These are phyloP conservation scores for Trichechus manatus DNA, from an alignment of 2,113 vertebrate genomes.

Conservation along the genomic window DNA sequence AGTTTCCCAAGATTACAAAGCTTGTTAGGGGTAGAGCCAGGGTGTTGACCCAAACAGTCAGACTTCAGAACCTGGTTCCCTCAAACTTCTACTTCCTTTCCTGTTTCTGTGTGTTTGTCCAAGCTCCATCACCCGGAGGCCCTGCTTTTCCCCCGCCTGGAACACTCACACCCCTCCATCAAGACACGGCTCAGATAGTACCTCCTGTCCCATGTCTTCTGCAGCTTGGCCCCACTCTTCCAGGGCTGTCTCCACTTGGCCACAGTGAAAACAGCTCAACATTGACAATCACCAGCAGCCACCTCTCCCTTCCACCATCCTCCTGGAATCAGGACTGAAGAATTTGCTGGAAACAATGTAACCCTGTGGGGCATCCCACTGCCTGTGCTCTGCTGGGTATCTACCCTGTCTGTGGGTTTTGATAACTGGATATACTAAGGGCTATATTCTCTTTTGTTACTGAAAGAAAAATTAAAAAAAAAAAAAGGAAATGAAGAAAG, in stretches of 20 bases:
- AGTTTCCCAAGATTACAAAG: neutral
- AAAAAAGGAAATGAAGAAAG: neutral
- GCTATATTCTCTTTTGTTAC: neutral
- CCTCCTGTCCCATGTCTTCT: neutral
- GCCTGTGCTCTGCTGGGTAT: neutral
- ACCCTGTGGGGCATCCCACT: too few relatives aligned
- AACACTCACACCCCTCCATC: neutral
- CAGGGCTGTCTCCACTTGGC: neutral
- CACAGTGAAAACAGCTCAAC: neutral
- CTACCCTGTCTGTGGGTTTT: neutral
- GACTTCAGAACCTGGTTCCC: too few relatives aligned
- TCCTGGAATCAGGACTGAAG: rapidly evolving
- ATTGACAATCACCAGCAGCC: neutral
- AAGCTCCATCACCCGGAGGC: too few relatives aligned
- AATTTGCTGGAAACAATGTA: neutral
- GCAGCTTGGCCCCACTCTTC: neutral
- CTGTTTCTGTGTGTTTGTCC: neutral
- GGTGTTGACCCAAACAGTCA: too few relatives aligned
- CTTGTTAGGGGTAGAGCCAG: rapidly evolving
- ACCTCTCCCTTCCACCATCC: neutral
- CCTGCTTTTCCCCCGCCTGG: neutral
- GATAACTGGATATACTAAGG: neutral
- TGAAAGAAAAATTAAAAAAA: neutral
- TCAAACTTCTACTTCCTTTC: rapidly evolving
- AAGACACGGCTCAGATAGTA: neutral